phyloP scores from a whole-genome alignment of 2,113 vertebrate species.

The Gulo gulo region DNA sequence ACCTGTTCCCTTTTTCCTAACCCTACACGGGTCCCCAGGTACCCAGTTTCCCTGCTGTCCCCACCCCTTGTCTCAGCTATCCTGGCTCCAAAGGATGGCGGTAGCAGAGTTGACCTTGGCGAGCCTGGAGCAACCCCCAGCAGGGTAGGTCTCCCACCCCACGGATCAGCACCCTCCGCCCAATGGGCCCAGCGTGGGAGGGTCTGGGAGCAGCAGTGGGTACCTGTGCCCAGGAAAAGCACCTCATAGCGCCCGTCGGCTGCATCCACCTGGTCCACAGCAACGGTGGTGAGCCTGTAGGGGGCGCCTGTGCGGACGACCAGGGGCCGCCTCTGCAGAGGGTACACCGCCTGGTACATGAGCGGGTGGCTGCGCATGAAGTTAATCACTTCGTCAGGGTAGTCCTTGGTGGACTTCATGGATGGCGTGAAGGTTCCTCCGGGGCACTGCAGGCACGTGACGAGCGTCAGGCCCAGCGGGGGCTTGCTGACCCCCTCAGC shows the following conservation, averaged over 20 bases:
- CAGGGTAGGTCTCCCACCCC: neutral
- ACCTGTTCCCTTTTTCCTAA: neutral
- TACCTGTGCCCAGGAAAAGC: conserved; percentile 99
- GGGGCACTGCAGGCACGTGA: conserved; percentile 88
- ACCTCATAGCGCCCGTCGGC: conserved; percentile 99
- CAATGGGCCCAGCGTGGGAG: conserved; percentile 19
- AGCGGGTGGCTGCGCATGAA: conserved; percentile 98
- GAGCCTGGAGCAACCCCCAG: neutral
- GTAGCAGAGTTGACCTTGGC: neutral
- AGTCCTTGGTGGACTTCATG: conserved; percentile 99
- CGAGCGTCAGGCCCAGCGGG: accelerated
- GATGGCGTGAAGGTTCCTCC: conserved; percentile 98
- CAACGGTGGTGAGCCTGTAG: conserved; percentile 97
- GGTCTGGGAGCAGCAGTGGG: conserved; percentile 80
- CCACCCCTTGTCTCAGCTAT: neutral
- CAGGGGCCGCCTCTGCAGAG: conserved; percentile 95
- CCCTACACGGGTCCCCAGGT: neutral
- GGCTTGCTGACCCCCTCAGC: neutral
- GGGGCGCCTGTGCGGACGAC: conserved; percentile 95
- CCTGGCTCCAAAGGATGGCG: neutral
- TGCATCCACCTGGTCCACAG: conserved; percentile 97
- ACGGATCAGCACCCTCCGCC: neutral
- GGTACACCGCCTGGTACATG: conserved; percentile 96
- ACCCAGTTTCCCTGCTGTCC: neutral
- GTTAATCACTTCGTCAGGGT: conserved; percentile 98